These are phyloP conservation scores for Drosophila setosimentum DNA, from an alignment of 2,888 invertebrate species.

Conservation along the genomic window DNA sequence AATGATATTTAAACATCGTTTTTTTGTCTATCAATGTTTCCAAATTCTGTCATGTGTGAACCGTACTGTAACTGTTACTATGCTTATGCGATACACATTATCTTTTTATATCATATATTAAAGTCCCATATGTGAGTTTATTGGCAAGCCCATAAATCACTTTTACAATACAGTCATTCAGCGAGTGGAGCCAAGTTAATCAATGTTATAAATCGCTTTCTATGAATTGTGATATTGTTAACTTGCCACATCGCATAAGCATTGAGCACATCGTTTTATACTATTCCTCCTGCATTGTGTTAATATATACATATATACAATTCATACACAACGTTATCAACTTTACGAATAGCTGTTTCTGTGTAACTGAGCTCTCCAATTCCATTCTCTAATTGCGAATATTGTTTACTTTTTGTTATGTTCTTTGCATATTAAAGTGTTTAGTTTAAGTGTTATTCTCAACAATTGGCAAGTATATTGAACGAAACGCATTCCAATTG, in stretches of 20 bases:
- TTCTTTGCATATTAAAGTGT: conserved; percentile 28
- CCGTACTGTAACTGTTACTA: conserved; percentile 2
- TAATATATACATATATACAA: conserved; percentile 25
- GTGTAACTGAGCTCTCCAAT: conserved; percentile 32
- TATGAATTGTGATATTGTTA: conserved; percentile 4
- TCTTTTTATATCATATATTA: neutral
- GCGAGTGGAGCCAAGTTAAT: neutral
- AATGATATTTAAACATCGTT: neutral
- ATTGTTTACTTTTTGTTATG: conserved; percentile 20
- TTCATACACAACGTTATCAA: conserved; percentile 11
- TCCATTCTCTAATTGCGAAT: conserved; percentile 5
- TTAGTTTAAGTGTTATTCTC: conserved; percentile 61
- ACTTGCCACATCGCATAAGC: conserved; percentile 8
- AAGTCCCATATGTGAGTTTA: neutral
- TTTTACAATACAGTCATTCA: neutral
- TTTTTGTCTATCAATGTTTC: conserved; percentile 7
- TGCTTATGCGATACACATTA: conserved; percentile 9
- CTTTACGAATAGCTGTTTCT: conserved; percentile 32
- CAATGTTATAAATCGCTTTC: neutral
- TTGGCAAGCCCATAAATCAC: neutral
- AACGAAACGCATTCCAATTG: conserved; percentile 53
- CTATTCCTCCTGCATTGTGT: conserved; percentile 35
- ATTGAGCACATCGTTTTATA: conserved; percentile 12
- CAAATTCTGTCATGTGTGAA: conserved; percentile 19
- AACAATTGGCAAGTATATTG: conserved; percentile 31